A percentile compares a stretch with the other conserved stretches of the same genome.
phyloP scores from a whole-genome alignment of 1,140 invertebrate genomes.

The Heliothis subflexa region DNA sequence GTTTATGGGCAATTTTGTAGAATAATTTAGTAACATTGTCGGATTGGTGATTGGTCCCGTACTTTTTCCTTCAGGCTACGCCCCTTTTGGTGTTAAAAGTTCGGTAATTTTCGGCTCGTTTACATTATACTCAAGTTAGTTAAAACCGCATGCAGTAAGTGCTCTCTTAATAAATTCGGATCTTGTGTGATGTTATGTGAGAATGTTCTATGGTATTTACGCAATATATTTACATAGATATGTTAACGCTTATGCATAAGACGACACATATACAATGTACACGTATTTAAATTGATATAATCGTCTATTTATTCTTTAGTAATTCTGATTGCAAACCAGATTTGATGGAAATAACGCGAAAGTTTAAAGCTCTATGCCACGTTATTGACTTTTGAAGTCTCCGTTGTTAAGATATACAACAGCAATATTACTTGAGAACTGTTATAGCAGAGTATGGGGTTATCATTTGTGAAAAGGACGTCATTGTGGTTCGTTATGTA shows the following conservation, averaged over 20 bases:
- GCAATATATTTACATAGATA: background rate
- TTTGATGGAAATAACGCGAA: background rate
- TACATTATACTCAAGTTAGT: conserved; percentile 29
- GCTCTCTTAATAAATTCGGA: background rate
- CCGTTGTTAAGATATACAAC: too few relatives aligned
- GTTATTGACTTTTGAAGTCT: too few relatives aligned
- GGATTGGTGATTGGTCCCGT: too few relatives aligned
- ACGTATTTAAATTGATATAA: conserved; percentile 7
- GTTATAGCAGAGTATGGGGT: background rate
- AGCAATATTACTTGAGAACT: background rate
- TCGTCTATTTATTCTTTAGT: conserved; percentile 20
- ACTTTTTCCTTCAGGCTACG: background rate
- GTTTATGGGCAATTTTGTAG: background rate
- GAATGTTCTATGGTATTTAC: background rate
- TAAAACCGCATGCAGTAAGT: conserved; percentile 8
- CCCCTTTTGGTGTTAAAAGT: background rate
- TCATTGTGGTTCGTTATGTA: too few relatives aligned
- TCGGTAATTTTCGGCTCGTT: conserved; percentile 24
- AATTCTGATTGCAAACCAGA: background rate
- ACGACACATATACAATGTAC: background rate
- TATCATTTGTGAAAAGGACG: background rate
- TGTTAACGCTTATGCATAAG: conserved; percentile 10
- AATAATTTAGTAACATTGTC: background rate
- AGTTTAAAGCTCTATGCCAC: background rate
- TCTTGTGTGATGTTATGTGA: conserved; percentile 1